Evolutionary conservation across 92 coral and sea anemone genomes (phyloP).

Genomic region (Porites cylindrica): DNA sequence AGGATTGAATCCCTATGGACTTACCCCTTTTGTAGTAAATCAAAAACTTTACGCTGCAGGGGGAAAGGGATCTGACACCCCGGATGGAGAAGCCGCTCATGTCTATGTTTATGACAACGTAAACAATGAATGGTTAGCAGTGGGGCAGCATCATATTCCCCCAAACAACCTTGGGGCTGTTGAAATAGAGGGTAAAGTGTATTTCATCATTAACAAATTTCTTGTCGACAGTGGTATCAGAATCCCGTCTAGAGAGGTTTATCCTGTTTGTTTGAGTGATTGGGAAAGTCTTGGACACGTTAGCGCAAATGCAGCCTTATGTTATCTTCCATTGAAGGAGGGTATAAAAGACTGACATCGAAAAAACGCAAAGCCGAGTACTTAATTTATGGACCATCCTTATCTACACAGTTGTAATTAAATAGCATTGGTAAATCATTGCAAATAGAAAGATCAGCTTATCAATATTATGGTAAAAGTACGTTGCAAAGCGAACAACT

Average conservation of each 20-base stretch:
- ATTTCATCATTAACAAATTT: conserved; percentile 21
- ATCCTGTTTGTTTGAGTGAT: conserved; percentile 6
- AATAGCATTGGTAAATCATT: too few relatives aligned
- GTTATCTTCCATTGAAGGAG: conserved; percentile 12
- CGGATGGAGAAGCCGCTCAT: neutral
- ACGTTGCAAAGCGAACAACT: too few relatives aligned
- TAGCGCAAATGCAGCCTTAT: neutral
- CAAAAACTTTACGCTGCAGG: neutral
- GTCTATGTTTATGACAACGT: conserved; percentile 5
- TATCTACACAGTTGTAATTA: too few relatives aligned
- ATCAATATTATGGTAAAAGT: too few relatives aligned
- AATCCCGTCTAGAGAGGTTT: neutral
- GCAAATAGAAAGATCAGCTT: too few relatives aligned
- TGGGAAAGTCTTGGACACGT: conserved; percentile 11
- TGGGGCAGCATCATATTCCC: conserved; percentile 6
- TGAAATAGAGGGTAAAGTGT: conserved; percentile 5
- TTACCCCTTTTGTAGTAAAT: neutral
- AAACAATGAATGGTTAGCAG: too few relatives aligned
- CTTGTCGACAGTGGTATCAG: conserved; percentile 23
- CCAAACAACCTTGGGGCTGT: conserved; percentile 13
- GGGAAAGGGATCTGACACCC: neutral
- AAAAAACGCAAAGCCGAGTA: too few relatives aligned
- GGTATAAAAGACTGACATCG: neutral
- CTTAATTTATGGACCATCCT: too few relatives aligned
- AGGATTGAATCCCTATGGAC: neutral